A percentile compares a stretch with the other conserved stretches of the same genome.
Conservation (phyloP, 2,113 vertebrate species). For the Zosterops pallidus region DNA sequence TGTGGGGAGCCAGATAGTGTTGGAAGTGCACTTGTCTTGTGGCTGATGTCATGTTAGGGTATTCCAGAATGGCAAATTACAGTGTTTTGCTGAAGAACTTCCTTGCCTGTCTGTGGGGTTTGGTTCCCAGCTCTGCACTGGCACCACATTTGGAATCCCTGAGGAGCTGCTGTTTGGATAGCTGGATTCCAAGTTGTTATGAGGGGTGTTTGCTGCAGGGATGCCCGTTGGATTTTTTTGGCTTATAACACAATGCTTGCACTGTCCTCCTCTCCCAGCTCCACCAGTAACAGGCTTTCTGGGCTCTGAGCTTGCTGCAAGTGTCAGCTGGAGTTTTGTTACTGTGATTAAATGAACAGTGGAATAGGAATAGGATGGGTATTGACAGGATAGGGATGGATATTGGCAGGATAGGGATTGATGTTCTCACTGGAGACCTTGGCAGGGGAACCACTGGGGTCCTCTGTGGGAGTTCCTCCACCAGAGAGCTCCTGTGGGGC, state of each 20-base stretch:
- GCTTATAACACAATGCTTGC: background rate
- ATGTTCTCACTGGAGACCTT: background rate
- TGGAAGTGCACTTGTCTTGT: background rate
- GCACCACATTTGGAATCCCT: background rate
- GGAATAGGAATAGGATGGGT: background rate
- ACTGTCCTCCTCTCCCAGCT: background rate
- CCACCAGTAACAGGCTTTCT: background rate
- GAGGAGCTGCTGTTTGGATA: background rate
- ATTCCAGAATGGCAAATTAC: background rate
- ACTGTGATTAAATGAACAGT: background rate
- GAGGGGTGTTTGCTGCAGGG: background rate
- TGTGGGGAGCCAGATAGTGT: background rate
- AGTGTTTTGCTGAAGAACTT: background rate
- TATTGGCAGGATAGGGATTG: too few species aligned
- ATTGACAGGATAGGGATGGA: too few species aligned
- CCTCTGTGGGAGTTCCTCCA: background rate
- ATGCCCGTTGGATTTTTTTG: accelerated
- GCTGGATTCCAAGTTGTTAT: background rate
- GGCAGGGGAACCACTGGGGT: accelerated
- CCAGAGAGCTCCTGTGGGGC: background rate
- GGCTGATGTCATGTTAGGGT: background rate
- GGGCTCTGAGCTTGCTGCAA: background rate
- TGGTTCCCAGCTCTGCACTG: background rate
- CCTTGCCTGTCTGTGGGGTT: background rate
- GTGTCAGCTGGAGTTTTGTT: background rate